Evolutionary conservation across 2,113 vertebrate species (phyloP).

Genomic region (Myotis davidii): DNA sequence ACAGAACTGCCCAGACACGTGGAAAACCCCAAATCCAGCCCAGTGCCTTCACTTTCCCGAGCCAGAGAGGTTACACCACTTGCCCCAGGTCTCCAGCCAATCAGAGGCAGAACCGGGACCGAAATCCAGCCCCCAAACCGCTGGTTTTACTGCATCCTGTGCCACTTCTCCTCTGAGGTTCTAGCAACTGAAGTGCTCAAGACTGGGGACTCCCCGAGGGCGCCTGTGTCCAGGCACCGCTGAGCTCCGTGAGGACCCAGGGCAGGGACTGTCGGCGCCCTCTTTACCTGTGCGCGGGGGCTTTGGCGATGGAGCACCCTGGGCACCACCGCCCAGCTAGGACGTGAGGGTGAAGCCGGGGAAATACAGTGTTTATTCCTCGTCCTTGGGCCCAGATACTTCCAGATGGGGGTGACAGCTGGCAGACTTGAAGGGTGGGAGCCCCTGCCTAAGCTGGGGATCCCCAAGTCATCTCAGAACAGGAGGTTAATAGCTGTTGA

Average conservation of each 20-base stretch:
- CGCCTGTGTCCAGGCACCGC: not conserved
- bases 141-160: not conserved
- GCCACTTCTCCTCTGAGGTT: not conserved
- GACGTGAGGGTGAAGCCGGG: not conserved
- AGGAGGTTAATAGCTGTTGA: not conserved
- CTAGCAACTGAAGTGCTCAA: not conserved
- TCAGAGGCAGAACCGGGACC: not conserved
- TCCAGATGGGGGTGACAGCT: not conserved
- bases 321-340: not conserved
- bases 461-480: not conserved
- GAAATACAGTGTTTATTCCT: not conserved
- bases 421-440: not conserved
- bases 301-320: not conserved
- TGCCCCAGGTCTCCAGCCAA: not conserved
- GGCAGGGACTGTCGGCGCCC: not conserved
- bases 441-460: not conserved
- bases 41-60: not conserved
- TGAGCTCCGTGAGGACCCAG: not conserved
- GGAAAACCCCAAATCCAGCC: not conserved
- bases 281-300: rapidly evolving
- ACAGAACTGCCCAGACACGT: not conserved
- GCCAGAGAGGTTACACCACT: not conserved
- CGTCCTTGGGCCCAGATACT: not conserved
- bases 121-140: not conserved
- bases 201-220: not conserved